These are phyloP conservation scores for Drosophila mauritiana DNA, from an alignment of 1,140 invertebrate species.

Conservation along the genomic window DNA sequence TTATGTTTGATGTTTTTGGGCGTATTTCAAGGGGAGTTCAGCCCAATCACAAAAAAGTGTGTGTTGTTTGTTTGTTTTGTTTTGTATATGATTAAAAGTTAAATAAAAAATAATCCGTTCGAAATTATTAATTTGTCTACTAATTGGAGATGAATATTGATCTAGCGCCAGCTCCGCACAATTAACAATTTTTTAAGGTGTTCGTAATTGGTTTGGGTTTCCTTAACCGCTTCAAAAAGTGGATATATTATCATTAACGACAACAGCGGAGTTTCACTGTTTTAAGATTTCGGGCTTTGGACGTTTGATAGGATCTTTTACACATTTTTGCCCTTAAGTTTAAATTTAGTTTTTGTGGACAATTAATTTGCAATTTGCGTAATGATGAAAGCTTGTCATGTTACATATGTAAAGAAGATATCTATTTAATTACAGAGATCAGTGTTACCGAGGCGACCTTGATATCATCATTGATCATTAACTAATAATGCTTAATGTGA, in stretches of 20 bases:
- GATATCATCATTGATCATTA: background rate
- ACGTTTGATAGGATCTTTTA: constrained; percentile 13
- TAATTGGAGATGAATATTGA: constrained; percentile 14
- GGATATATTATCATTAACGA: background rate
- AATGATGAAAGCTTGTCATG: background rate
- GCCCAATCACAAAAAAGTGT: constrained; percentile 53
- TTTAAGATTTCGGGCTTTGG: background rate
- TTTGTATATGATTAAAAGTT: constrained; percentile 36
- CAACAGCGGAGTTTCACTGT: background rate
- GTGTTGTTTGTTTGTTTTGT: background rate
- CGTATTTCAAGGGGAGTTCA: constrained; percentile 24
- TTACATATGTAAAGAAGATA: background rate
- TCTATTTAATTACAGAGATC: background rate
- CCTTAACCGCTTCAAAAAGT: background rate
- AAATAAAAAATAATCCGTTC: constrained; percentile 22
- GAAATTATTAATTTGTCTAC: constrained; percentile 20
- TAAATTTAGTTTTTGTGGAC: constrained; percentile 2
- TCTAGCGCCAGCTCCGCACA: constrained; percentile 11
- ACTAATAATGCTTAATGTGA: too few relatives aligned
- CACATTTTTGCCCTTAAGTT: constrained; percentile 1
- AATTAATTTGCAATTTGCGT: constrained; percentile 25
- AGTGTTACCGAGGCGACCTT: constrained; percentile 2
- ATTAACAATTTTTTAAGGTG: constrained; percentile 27
- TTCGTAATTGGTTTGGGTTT: constrained; percentile 3
- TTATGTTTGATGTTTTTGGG: constrained; percentile 17